Evolutionary conservation across 2,797 vertebrate genomes (phyloP).

Genomic region (Paguma larvata): DNA sequence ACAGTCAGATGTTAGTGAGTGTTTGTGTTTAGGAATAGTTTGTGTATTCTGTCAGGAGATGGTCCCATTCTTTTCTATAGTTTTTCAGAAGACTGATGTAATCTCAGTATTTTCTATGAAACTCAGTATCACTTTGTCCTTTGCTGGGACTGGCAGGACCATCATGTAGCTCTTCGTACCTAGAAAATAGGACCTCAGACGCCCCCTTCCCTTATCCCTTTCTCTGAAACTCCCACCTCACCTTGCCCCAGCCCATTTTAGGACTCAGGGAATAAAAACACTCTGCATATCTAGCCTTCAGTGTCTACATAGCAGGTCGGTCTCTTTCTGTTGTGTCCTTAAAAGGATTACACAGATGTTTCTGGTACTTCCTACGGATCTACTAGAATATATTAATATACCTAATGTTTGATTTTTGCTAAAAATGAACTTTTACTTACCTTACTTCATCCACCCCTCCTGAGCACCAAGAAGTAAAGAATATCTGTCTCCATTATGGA

Average conservation of each 20-base stretch:
- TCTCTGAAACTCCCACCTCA: background rate
- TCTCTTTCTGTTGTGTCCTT: conserved; percentile 28
- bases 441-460: conserved; percentile 32
- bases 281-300: background rate
- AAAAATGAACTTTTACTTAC: background rate
- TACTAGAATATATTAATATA: background rate
- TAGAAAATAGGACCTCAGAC: background rate
- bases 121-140: background rate
- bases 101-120: conserved; percentile 32
- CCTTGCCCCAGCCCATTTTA: background rate
- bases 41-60: background rate
- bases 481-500: background rate
- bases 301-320: background rate
- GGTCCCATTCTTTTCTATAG: background rate
- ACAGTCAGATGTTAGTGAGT: background rate
- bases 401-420: conserved; percentile 13
- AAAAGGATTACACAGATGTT: conserved; percentile 19
- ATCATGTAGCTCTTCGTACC: background rate
- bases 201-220: background rate
- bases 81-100: background rate
- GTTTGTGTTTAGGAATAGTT: background rate
- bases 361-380: background rate
- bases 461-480: background rate
- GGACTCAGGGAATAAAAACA: too few species aligned
- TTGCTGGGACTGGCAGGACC: background rate